These are phyloP conservation scores for Lepidocolaptes lacrymiger DNA, from an alignment of 2,797 vertebrate species.

Conservation along the genomic window DNA sequence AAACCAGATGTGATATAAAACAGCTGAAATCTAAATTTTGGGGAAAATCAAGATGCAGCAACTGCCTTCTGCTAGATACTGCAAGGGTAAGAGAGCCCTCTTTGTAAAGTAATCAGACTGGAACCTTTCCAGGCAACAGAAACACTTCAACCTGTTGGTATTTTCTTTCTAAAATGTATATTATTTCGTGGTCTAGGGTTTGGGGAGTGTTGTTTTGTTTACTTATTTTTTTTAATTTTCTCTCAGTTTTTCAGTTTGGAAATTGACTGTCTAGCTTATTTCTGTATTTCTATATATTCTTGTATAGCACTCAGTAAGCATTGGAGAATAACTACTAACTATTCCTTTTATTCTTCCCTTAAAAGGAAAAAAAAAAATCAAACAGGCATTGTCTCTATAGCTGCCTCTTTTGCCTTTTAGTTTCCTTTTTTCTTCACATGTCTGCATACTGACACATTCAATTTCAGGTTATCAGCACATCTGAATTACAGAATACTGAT, in stretches of 20 bases:
- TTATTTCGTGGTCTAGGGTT: not conserved
- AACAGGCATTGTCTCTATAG: conserved; percentile 66
- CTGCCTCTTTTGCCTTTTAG: conserved; percentile 64
- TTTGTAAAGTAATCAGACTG: conserved; percentile 44
- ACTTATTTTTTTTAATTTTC: not conserved
- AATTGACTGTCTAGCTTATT: conserved; percentile 41
- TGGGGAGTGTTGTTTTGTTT: not conserved
- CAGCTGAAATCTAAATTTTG: conserved; percentile 72
- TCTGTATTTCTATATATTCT: conserved; percentile 53
- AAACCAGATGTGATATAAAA: conserved; percentile 73
- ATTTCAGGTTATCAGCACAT: conserved; percentile 95
- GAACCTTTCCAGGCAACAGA: not conserved
- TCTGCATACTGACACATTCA: conserved; percentile 90
- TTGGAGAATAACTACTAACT: conserved; percentile 60
- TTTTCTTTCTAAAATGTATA: not conserved
- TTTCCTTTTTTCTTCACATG: conserved; percentile 73
- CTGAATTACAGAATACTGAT: conserved; percentile 92
- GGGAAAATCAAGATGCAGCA: conserved; percentile 26
- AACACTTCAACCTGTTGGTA: not conserved
- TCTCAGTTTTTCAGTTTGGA: conserved; percentile 42
- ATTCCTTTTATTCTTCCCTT: conserved; percentile 66
- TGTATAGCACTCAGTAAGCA: conserved; percentile 54
- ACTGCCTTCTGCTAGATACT: conserved; percentile 38
- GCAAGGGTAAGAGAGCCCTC: not conserved
- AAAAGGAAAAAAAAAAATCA: conserved; percentile 54